phyloP scores from a whole-genome alignment of 2,888 invertebrate species.

The Aphrophora alni region DNA sequence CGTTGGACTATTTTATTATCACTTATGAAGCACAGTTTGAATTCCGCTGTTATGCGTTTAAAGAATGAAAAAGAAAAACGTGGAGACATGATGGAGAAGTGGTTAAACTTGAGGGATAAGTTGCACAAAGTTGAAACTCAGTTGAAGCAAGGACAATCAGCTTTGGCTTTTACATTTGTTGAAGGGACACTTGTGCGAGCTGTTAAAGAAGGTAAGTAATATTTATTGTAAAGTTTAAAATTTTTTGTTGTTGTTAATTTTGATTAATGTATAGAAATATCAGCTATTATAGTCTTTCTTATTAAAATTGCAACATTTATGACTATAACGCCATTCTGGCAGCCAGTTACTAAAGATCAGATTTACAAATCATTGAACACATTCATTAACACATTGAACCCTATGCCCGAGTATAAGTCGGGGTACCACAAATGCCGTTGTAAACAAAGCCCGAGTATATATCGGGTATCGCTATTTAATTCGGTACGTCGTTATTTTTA shows the following conservation, averaged over 20 bases:
- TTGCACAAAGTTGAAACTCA: conserved; percentile 76
- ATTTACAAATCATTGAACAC: no score
- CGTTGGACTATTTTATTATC: conserved; percentile 75
- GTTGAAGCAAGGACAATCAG: conserved; percentile 68
- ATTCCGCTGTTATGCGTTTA: conserved; percentile 68
- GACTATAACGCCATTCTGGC: no score
- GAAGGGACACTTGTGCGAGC: conserved; percentile 94
- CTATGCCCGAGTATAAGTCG: no score
- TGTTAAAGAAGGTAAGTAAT: conserved; percentile 67
- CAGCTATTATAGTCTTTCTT: no score
- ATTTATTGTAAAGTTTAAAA: background rate
- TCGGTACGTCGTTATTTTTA: no score
- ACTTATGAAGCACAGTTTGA: conserved; percentile 75
- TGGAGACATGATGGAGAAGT: conserved; percentile 54
- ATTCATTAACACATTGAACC: no score
- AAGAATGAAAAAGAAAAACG: conserved; percentile 41
- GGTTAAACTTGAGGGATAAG: conserved; percentile 72
- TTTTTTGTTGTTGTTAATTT: conserved; percentile 12
- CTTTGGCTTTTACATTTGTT: conserved; percentile 87
- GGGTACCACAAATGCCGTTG: no score
- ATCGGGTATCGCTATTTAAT: no score
- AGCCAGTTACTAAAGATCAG: no score
- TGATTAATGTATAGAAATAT: no score
- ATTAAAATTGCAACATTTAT: no score
- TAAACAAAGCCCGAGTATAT: no score